Base-by-base conservation (phyloP, 2,888 invertebrate genomes). In the Prosopocoilus inquinatus region DNA sequence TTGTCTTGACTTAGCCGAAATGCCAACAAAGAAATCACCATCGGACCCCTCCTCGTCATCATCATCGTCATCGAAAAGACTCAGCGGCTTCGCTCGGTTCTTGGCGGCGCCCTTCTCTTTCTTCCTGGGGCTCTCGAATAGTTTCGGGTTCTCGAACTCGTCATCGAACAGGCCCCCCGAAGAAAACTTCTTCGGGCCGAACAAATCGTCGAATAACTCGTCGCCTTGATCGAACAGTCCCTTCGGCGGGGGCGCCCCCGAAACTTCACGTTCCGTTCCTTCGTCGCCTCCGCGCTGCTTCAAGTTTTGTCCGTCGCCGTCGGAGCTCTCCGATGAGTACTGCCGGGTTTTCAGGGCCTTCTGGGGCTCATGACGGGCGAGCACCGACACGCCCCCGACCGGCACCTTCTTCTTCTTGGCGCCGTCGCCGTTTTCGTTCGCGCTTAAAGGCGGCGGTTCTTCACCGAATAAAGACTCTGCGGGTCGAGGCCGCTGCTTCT, bases 21-120 rank as follows among this genome's bases (percentile, higher is more conserved):
- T 64, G 48, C 63, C 65, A 2, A 77, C 65, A 2, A 77, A 77
- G 38, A 78, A 63, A 64, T 77, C 75, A 48, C 73, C 72, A 49
- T 70, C 69, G 57, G 75, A 75, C 13, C 71, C 49, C 58, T 70
- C 68, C 45, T 67, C 67, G 16, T 50, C 50, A 39, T 32, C 41
- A 15, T 64, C 63, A 50, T 70, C 72, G 58, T 64, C 63, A 50
- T 70, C 72, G 58, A 72, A 73, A 15, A 74, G 58, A 53, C 64
- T 67, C 13, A 64, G 53, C 49, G 58, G 62, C 59, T 67, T 67
- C 20, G 1, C 20, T 3, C 7, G 5, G 20, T 28, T 28, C 20
- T 28, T 28, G 5, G 20, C 5, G 20, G 20, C 20, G 3, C 3
- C 7, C 2, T 35, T n/a, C n/a, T 38, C 28, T 49, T 12, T 12